Percentiles rank a stretch among this genome's conserved stretches.
phyloP scores from a whole-genome alignment of 2,797 vertebrate species.

The Chanos chanos region DNA sequence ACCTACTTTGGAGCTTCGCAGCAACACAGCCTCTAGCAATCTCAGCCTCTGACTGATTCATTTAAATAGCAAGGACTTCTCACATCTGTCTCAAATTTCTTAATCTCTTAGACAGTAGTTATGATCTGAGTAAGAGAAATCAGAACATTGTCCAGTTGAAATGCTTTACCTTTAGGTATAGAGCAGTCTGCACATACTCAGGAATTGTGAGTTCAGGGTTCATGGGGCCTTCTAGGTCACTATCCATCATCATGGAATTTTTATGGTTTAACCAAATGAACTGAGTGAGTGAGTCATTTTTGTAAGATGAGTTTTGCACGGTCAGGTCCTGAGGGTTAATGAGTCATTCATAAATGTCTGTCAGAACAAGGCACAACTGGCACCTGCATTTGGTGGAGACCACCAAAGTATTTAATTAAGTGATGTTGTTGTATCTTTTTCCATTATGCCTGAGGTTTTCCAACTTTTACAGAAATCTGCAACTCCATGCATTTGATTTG shows the following conservation, averaged over 20 bases:
- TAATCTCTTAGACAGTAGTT: neutral
- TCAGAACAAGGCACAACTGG: neutral
- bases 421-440: too few species aligned
- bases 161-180: too few species aligned
- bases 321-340: neutral
- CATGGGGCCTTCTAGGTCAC: too few species aligned
- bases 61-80: too few species aligned
- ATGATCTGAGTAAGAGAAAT: neutral
- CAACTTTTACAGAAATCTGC: too few species aligned
- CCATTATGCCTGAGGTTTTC: too few species aligned
- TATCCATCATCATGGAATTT: too few species aligned
- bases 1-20: neutral
- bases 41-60: too few species aligned
- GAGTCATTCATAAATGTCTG: neutral
- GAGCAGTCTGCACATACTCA: too few species aligned
- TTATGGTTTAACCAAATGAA: neutral
- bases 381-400: neutral
- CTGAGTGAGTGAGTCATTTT: neutral
- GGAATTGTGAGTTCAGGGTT: too few species aligned
- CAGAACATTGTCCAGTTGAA: neutral
- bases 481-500: neutral
- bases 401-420: too few species aligned
- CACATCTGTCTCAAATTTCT: neutral
- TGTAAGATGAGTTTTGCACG: too few species aligned
- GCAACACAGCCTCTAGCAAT: neutral